Conservation (phyloP, 2,797 vertebrate genomes). For the Miichthys miiuy region DNA sequence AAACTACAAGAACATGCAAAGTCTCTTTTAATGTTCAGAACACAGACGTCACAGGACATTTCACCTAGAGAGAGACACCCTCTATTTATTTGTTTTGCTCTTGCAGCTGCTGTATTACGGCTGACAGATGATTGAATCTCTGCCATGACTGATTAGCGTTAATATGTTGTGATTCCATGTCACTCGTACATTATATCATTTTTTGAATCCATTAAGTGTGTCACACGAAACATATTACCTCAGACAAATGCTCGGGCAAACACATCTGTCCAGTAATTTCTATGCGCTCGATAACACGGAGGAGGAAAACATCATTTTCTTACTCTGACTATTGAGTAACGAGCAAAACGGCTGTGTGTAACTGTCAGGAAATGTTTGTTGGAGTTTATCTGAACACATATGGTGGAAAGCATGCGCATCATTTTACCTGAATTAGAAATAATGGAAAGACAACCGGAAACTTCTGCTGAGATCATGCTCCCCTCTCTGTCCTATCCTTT, state of each 20-base stretch:
- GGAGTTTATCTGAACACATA: background rate
- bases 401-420: background rate
- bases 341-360: background rate
- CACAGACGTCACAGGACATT: background rate
- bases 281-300: background rate
- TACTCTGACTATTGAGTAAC: background rate
- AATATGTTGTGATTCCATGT: constrained; percentile 23
- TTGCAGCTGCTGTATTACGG: background rate
- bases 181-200: constrained; percentile 1
- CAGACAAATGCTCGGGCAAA: constrained; percentile 13
- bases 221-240: constrained; percentile 12
- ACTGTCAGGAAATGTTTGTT: background rate
- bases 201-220: constrained; percentile 21
- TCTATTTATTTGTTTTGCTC: constrained; percentile 9
- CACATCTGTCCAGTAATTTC: constrained; percentile 32
- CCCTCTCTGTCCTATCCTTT: constrained; percentile 47
- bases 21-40: background rate
- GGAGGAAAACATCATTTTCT: constrained; percentile 6
- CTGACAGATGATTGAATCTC: constrained; percentile 20
- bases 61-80: background rate
- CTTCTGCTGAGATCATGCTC: constrained; percentile 48
- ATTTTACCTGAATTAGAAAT: constrained; percentile 12
- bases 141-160: constrained; percentile 38
- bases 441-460: constrained; percentile 42
- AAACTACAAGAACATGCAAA: background rate